A percentile compares a stretch with the other conserved stretches of the same genome.
These are phyloP conservation scores for Hydrotaea diabolus DNA, from an alignment of 2,888 invertebrate species.

Conservation along the genomic window DNA sequence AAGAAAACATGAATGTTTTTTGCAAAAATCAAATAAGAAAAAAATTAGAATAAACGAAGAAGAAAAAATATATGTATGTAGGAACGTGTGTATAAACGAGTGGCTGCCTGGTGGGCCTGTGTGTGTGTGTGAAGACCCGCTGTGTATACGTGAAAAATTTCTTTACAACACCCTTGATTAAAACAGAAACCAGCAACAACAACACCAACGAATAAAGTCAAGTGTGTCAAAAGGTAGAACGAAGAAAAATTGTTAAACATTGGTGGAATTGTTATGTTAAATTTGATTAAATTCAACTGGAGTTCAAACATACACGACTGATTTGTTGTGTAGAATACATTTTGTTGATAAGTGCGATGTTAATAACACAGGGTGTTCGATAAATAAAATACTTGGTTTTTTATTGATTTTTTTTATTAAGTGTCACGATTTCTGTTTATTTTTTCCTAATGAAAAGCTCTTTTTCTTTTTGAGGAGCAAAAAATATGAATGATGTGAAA, in stretches of 20 bases:
- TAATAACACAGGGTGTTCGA: conserved; percentile 52
- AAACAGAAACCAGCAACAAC: conserved; percentile 50
- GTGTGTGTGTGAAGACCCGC: conserved; percentile 46
- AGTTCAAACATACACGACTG: no score
- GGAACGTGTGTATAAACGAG: neutral
- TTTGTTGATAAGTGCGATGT: neutral
- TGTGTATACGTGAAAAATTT: conserved; percentile 67
- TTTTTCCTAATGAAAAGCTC: neutral
- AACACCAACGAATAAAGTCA: conserved; percentile 43
- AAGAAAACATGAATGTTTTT: conserved; percentile 56
- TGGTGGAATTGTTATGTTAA: neutral
- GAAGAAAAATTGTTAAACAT: neutral
- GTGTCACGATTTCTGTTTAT: neutral
- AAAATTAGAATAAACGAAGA: conserved; percentile 51
- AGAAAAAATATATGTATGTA: conserved; percentile 48
- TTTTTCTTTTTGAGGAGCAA: conserved; percentile 10
- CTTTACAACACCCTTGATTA: conserved; percentile 68
- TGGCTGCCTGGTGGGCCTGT: neutral
- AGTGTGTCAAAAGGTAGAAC: conserved; percentile 57
- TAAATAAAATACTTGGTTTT: conserved; percentile 16
- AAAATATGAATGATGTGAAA: neutral
- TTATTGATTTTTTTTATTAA: neutral
- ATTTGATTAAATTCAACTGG: neutral
- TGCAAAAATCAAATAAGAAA: conserved; percentile 65
- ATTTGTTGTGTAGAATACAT: no score